Evolutionary conservation across 2,888 invertebrate genomes (phyloP).

Genomic region (Himalopsyche tibetana): DNA sequence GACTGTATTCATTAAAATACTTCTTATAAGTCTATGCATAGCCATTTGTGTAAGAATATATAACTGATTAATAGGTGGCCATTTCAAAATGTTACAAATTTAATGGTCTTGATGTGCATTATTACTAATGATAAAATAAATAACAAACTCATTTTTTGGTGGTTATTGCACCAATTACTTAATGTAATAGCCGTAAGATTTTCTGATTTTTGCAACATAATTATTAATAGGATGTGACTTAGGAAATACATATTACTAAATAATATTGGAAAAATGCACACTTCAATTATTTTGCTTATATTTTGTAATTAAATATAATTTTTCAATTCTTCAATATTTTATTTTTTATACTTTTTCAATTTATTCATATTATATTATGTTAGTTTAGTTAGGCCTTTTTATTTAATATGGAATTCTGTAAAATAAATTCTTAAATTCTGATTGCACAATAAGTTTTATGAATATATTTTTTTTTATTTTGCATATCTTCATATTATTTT

Average conservation of each 20-base stretch:
- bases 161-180: constrained; percentile 30
- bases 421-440: constrained; percentile 16
- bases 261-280: constrained; percentile 36
- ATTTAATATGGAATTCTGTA: constrained; percentile 14
- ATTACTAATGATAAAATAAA: constrained; percentile 48
- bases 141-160: constrained; percentile 24
- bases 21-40: constrained; percentile 60
- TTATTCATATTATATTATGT: neutral
- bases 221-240: constrained; percentile 51
- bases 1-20: constrained; percentile 64
- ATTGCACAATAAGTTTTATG: constrained; percentile 31
- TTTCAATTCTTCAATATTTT: constrained; percentile 5
- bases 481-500: neutral
- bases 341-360: neutral
- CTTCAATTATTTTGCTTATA: constrained; percentile 38
- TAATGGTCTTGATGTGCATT: constrained; percentile 58
- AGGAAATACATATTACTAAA: constrained; percentile 36
- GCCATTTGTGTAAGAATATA: constrained; percentile 59
- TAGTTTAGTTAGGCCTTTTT: neutral
- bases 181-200: constrained; percentile 37
- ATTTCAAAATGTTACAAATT: constrained; percentile 55
- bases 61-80: constrained; percentile 60
- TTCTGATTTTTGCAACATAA: constrained; percentile 39
- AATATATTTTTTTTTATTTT: constrained; percentile 40
- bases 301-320: constrained; percentile 27